Percentiles rank a stretch among this genome's conserved stretches.
phyloP scores from a whole-genome alignment of 2,113 vertebrate genomes.

The Globicephala melas region DNA sequence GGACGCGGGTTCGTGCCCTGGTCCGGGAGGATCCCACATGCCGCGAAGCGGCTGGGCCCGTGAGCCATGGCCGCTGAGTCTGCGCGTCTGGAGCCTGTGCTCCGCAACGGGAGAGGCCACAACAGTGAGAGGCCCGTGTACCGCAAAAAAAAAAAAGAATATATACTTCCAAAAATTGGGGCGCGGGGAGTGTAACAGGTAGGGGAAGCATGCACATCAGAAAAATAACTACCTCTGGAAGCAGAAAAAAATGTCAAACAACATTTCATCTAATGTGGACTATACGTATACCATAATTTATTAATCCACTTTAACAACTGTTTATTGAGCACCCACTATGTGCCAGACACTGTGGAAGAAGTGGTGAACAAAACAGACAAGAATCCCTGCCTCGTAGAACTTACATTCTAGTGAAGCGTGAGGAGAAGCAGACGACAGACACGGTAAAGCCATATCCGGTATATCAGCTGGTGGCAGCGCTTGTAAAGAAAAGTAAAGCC shows the following conservation, averaged over 20 bases:
- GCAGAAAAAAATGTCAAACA: neutral
- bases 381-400: neutral
- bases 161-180: no score
- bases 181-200: accelerated
- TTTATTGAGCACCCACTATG: neutral
- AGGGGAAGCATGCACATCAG: no score
- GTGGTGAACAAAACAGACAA: neutral
- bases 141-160: neutral
- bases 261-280: neutral
- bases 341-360: no score
- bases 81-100: no score
- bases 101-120: no score
- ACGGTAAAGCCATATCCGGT: accelerated
- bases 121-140: no score
- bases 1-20: no score
- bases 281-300: accelerated
- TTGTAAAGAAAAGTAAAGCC: neutral
- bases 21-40: no score
- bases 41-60: no score
- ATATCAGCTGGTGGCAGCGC: neutral
- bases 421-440: accelerated
- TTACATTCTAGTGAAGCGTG: accelerated
- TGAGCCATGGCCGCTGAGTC: no score
- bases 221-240: neutral
- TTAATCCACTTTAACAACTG: neutral